phyloP scores from a whole-genome alignment of 2,888 invertebrate genomes.

The Chrysolina americana region DNA sequence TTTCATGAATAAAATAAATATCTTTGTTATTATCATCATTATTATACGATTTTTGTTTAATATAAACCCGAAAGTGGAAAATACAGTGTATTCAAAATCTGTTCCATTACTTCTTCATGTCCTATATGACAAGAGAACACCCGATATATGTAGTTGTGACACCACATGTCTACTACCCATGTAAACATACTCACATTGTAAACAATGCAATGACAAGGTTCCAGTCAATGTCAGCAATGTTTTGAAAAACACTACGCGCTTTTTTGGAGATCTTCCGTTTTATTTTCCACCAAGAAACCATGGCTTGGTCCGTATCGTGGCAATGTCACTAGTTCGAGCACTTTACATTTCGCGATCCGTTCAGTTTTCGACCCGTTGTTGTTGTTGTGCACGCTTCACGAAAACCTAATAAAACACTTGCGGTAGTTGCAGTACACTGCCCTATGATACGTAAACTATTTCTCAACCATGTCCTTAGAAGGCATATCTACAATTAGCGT shows the following conservation, averaged over 20 bases:
- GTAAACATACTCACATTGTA: slow-evolving; percentile 14
- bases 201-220: not conserved
- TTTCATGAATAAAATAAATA: too few species aligned
- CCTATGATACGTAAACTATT: not conserved
- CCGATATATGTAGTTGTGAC: too few species aligned
- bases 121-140: too few species aligned
- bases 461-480: slow-evolving; percentile 3
- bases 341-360: not conserved
- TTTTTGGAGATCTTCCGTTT: not conserved
- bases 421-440: not conserved
- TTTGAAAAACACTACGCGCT: not conserved
- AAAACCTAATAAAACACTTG: not conserved
- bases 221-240: slow-evolving; percentile 3
- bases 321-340: not conserved
- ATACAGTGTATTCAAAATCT: too few species aligned
- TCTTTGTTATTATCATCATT: too few species aligned
- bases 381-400: not conserved
- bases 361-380: not conserved
- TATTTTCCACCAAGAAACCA: slow-evolving; percentile 9
- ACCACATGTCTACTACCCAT: too few species aligned
- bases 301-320: not conserved
- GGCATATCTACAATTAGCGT: slow-evolving; percentile 2
- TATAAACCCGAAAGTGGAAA: too few species aligned
- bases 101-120: too few species aligned
- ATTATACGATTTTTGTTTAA: too few species aligned